Evolutionary conservation across 2,113 vertebrate genomes (phyloP), one percentile per base, ranked within the genome.

Genomic region (Hyperopisus bebe): DNA sequence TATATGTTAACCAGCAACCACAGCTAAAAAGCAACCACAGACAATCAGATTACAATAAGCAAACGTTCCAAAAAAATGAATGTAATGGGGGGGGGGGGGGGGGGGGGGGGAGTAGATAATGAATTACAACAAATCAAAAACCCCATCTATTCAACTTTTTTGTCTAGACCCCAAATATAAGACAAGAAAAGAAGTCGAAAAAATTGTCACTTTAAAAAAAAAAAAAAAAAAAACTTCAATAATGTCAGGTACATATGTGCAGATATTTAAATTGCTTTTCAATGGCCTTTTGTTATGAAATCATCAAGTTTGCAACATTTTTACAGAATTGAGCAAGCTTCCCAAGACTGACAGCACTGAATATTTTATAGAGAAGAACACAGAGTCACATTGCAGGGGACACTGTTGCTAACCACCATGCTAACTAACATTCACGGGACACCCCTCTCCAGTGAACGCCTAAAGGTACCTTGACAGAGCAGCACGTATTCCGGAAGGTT

Each of bases 401-500:
- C 62, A 31, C 58, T 27, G 62, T 1, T 31, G 27, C 62, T 31
- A 70, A 31, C 9, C 62, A 70, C 62, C 1, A 31, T 70, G n/a
- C 27, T 70, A 11, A 70, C n/a, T 31, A 70, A 13, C 27, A 70
- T 70, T 27, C n/a, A 11, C 10, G n/a, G 62, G 9, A 66, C 62
- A 27, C 62, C 62, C 9, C 62, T 4, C 62, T 27, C 10, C 62
- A 13, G n/a, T 10, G n/a, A 31, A 70, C 10, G 31, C 62, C 2
- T n/a, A 62, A 66, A 70, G 62, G n/a, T 83, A 99, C 98, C 98
- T 93, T 99, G 98, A 95, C 98, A 99, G 74, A 99, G 98, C 0
- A 99, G 97, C 1, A 98, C 97, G 35, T 98, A 99, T 88, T 99
- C 98, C 0, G 98, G 98, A 90, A 99, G 96, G 92, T 97, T 98